Evolutionary conservation across 1,140 invertebrate species (phyloP), one percentile per base, ranked within the genome.

Genomic region (Diabrotica virgifera): DNA sequence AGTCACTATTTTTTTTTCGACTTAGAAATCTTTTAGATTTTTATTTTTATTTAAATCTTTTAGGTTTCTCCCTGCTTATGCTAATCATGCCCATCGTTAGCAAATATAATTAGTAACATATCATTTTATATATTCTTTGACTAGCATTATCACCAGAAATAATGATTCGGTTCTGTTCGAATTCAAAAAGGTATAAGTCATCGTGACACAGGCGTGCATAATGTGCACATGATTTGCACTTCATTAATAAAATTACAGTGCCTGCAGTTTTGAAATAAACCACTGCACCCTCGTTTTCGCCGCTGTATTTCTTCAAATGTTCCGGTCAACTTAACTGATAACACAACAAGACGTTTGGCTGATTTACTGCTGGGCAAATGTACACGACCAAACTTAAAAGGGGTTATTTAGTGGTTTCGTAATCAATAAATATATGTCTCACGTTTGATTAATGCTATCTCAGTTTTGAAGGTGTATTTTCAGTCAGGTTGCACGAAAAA

Each of bases 231-330:
- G 24, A 24, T 50, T 62, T 50, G 37, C 59, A 57, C 55, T 36
- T 57, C 55, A 36, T 57, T 35, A 11, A 57, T 57, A 57, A 57
- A 57, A 57, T 57, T 57, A 36, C 55, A 57, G 36, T 36, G n/a
- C 40, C 40, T 57, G 55, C 14, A 57, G 55, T n/a, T 57, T n/a
- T 57, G 55, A 57, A 24, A 36, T 57, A 57, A 11, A 36, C 11
- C 11, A 24, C 35, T 36, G 35, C 55, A 57, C 55, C 36, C 12
- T 35, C 24, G 40, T 8, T 46, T 36, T 36, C 8, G 55, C 11
- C 55, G 55, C 11, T 57, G 36, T 57, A 46, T 57, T 57, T 57
- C 55, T 57, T 36, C 36, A 36, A 36, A 24, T 36, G 55, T 57
- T 57, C 36, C 55, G 14, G 12, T 36, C 55, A 11, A 46, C 40